Conservation (phyloP, 1,140 invertebrate genomes). For the Lanistes nyassanus region DNA sequence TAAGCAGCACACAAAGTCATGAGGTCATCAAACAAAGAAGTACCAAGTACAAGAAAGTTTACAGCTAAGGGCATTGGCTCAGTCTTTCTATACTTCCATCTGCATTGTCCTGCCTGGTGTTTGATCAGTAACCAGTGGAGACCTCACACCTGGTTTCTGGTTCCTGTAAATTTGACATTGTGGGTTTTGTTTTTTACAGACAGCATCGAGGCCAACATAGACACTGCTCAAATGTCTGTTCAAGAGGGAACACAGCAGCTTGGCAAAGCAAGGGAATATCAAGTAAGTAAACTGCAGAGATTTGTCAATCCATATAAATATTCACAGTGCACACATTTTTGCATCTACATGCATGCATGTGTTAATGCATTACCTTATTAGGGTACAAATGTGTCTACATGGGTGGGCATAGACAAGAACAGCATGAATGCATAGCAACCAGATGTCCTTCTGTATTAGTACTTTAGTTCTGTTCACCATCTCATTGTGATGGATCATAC, state of each 20-base stretch:
- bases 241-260: conserved; percentile 84
- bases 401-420: background rate
- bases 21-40: no score
- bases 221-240: conserved; percentile 88
- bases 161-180: no score
- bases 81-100: no score
- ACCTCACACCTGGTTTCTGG: no score
- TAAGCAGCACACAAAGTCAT: no score
- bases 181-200: conserved; percentile 72
- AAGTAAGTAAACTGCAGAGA: conserved; percentile 66
- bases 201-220: conserved; percentile 96
- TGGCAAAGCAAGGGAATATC: conserved; percentile 83
- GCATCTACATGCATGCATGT: background rate
- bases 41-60: no score
- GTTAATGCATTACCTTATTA: background rate
- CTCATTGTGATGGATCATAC: no score
- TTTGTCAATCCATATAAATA: background rate
- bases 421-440: background rate
- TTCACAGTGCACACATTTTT: background rate
- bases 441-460: background rate
- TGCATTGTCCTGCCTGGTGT: no score
- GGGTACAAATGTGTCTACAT: background rate
- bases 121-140: no score
- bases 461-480: no score
- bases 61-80: no score